These are phyloP conservation scores for Drosophila paucipuncta DNA, from an alignment of 2,888 invertebrate species.

Conservation along the genomic window DNA sequence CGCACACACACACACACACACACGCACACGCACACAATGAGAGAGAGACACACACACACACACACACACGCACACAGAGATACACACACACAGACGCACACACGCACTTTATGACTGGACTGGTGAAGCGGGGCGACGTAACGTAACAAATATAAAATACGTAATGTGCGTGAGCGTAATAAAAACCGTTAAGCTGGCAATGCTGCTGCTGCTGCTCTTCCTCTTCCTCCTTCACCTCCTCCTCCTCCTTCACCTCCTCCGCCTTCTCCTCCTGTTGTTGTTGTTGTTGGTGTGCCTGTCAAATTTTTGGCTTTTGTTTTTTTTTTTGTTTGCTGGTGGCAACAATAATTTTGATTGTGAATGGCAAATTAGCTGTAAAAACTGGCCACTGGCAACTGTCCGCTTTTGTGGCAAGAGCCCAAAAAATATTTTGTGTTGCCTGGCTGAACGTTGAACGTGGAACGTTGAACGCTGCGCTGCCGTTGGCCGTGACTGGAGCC, in stretches of 20 bases:
- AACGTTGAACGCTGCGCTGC: conserved; percentile 49
- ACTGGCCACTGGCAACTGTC: conserved; percentile 37
- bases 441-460: conserved; percentile 50
- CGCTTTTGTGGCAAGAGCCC: conserved; percentile 29
- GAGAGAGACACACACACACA: conserved; percentile 19
- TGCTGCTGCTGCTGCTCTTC: conserved; percentile 26
- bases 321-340: conserved; percentile 9
- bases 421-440: conserved; percentile 38
- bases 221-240: neutral
- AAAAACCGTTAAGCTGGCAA: conserved; percentile 56
- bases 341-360: conserved; percentile 49
- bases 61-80: conserved; percentile 20
- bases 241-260: neutral
- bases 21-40: conserved; percentile 21
- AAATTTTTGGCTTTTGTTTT: conserved; percentile 20
- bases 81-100: conserved; percentile 27
- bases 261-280: conserved; percentile 12
- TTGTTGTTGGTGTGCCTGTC: conserved; percentile 32
- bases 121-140: conserved; percentile 38
- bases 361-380: conserved; percentile 67
- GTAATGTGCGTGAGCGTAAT: conserved; percentile 64
- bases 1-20: conserved; percentile 19
- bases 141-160: conserved; percentile 34
- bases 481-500: conserved; percentile 71
- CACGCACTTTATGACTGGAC: conserved; percentile 42